Evolutionary conservation across 2,113 vertebrate genomes (phyloP).

Genomic region (Cheilinus undulatus): DNA sequence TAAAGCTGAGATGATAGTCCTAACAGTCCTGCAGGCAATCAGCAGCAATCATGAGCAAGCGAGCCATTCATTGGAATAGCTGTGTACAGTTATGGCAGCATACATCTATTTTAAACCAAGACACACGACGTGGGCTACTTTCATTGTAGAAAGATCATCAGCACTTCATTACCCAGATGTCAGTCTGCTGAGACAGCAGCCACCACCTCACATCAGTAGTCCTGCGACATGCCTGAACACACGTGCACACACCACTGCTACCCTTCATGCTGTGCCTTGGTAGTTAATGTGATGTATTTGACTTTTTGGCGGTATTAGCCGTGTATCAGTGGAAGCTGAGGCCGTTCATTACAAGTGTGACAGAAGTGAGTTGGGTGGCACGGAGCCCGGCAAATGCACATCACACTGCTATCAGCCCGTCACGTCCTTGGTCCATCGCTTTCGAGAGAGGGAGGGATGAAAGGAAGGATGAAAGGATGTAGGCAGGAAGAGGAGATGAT

Average conservation of each 20-base stretch:
- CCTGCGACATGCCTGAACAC: background rate
- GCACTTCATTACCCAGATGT: constrained; percentile 78
- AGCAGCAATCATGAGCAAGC: background rate
- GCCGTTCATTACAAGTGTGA: constrained; percentile 69
- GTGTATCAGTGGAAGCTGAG: constrained; percentile 66
- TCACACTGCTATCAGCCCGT: constrained; percentile 49
- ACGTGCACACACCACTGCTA: constrained; percentile 9
- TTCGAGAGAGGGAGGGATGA: constrained; percentile 24
- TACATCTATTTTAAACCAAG: constrained; percentile 37
- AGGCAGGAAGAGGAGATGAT: constrained; percentile 33
- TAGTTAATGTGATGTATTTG: constrained; percentile 73
- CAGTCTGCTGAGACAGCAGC: constrained; percentile 64
- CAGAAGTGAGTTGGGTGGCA: constrained; percentile 58
- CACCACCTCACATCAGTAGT: constrained; percentile 46
- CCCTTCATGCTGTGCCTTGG: constrained; percentile 1
- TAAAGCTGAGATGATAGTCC: constrained; percentile 7
- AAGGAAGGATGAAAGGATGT: constrained; percentile 7
- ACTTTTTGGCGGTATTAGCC: constrained; percentile 69
- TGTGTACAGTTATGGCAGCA: background rate
- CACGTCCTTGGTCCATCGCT: constrained; percentile 59
- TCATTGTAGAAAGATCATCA: constrained; percentile 63
- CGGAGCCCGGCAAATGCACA: constrained; percentile 42
- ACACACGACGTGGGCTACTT: constrained; percentile 31
- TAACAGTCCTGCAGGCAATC: constrained; percentile 15
- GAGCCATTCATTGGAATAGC: background rate